Base-by-base conservation (phyloP, 1,140 invertebrate species). In the Mactra quadrangularis region DNA sequence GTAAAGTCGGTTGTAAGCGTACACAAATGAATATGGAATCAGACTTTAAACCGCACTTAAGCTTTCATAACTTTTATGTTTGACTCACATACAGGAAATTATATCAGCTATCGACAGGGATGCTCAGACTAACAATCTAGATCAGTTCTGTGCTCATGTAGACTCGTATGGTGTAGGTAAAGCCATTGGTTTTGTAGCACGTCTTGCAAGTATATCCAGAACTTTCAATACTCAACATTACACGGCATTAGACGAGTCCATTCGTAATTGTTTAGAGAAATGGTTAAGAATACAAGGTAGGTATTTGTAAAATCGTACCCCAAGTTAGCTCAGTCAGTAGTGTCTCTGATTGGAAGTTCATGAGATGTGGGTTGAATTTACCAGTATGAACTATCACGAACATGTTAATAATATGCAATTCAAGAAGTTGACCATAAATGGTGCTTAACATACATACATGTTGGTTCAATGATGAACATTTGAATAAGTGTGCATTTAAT, bases 111-210 rank as follows among this genome's bases (percentile, higher is more conserved):
- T 90, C 19, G 83, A 83, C 4, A 76, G 87, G 11, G 89, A 90
- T 62, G 85, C 88, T 0, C 29, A 64, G 11, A 75, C 88, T 4
- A 66, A 59, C 3, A 86, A 87, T 45, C 70, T 89, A 38, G 84
- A 86, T 25, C 33, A 78, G 0, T 83, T 87, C 25, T 90, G 90
- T 55, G 70, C 59, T 13, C 84, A 86, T 29, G 84, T 86, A 0
- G 90, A 90, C 83, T 90, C 89, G 71, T 90, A 90, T 60, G 85
- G 84, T 64, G 87, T 87, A 3, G 90, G 90, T 6, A 90, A 90
- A 45, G 87, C 82, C n/a, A 86, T 90, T n/a, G 87, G 86, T 0
- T 82, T 90, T 83, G 82, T 72, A 0, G 84, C 90, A 0, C 71
- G 90, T 17, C 75, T 90, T n/a, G 90, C 90, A 13, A 89, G 87